Base-by-base conservation (phyloP, 2,113 vertebrate species). In the Brevimyrus niger region DNA sequence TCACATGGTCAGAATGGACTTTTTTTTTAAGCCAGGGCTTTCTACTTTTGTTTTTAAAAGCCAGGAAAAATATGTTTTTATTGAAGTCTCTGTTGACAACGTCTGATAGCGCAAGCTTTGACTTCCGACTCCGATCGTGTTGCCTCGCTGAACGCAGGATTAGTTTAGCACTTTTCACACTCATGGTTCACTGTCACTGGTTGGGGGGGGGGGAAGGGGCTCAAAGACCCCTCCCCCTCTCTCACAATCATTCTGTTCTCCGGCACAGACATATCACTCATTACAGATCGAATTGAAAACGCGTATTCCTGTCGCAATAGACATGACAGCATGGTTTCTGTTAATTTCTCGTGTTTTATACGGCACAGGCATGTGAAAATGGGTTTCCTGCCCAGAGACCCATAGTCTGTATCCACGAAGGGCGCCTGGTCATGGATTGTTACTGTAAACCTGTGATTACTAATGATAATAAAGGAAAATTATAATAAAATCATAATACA, bases 341-440 rank as follows among this genome's bases (percentile, higher is more conserved):
- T 92, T 89, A 38, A 83, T 65, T 90, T 93, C 85, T 87, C 89
- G 87, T 94, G 91, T 92, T 92, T 92, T 93, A 61, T 91, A 91
- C 89, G 65, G 86, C 65, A 87, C 92, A 90, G 94, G 94, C 90
- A 94, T 94, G 94, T 89, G 35, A 92, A 87, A 93, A 51, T 21
- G 91, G 89, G 86, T 90, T 92, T 90, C 61, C 53, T 88, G 35
- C 42, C 35, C 11, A 19, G 55, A 48, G 89, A 21, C 46, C 42
- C 90, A 89, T 88, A 89, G 38, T 91, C 87, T 91, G 55, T 92
- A 89, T 92, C 89, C 89, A 92, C 93, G 91, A 91, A 92, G 88
- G 92, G 94, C 94, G 94, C 94, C 93, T 95, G 94, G 91, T 86
- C 90, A 94, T 93, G 92, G 87, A 92, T 92, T 89, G 92, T 90